Percentiles rank a stretch among this genome's conserved stretches.
phyloP scores from a whole-genome alignment of 2,113 vertebrate species.

The Acanthochromis polyacanthus region DNA sequence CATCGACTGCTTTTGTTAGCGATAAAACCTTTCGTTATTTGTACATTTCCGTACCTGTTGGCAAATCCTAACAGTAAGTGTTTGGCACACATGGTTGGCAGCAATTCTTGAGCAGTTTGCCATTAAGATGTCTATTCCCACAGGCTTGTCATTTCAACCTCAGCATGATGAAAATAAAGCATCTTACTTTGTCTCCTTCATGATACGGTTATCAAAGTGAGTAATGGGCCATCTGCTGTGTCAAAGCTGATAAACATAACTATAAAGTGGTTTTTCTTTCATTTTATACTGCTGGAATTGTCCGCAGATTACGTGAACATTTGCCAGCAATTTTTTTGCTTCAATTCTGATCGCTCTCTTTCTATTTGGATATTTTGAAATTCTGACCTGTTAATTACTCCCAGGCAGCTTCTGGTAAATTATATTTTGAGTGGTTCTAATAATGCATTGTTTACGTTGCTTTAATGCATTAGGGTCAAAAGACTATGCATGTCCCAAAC shows the following conservation, averaged over 20 bases:
- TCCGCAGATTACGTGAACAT: not conserved
- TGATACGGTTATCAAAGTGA: slow-evolving; percentile 23
- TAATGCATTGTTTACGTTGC: no score
- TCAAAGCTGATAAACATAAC: not conserved
- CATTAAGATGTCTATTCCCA: not conserved
- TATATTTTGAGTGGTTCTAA: no score
- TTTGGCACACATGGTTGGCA: not conserved
- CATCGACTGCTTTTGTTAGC: not conserved
- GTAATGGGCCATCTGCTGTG: slow-evolving; percentile 16
- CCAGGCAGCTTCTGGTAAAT: no score
- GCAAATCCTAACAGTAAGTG: not conserved
- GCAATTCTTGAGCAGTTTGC: slow-evolving; percentile 4
- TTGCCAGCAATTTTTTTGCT: not conserved
- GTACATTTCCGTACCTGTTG: slow-evolving; percentile 7
- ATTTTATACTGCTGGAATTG: not conserved
- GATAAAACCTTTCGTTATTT: slow-evolving; percentile 6
- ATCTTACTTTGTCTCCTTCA: not conserved
- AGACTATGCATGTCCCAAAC: no score
- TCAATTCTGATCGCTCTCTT: not conserved
- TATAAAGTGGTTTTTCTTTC: slow-evolving; percentile 1
- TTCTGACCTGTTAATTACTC: no score
- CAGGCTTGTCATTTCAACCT: slow-evolving; percentile 11
- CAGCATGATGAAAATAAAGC: slow-evolving; percentile 23
- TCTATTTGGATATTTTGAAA: no score
- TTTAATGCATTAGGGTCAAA: no score